Evolutionary conservation across 2,888 invertebrate genomes (phyloP).

Genomic region (Gortyna flavago): DNA sequence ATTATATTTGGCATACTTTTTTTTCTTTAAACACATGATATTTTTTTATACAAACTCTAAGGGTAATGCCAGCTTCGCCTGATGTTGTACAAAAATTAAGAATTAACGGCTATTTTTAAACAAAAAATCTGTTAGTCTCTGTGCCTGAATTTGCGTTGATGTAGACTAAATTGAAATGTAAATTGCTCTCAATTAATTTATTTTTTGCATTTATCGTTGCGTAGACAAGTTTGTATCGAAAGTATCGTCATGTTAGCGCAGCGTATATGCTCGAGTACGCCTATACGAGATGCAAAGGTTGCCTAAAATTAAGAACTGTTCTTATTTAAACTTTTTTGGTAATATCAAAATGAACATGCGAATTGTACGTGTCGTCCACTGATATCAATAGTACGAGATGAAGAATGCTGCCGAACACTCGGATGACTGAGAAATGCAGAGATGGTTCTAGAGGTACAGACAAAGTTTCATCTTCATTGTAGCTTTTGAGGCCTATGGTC

Average conservation of each 20-base stretch:
- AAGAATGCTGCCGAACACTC: constrained; percentile 65
- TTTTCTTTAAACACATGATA: neutral
- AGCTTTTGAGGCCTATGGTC: neutral
- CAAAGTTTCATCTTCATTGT: neutral
- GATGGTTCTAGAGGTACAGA: constrained; percentile 47
- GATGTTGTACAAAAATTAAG: constrained; percentile 24
- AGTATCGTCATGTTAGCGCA: neutral
- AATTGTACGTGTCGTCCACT: constrained; percentile 58
- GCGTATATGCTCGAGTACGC: neutral
- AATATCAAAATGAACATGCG: constrained; percentile 34
- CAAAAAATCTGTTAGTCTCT: neutral
- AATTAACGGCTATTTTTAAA: neutral
- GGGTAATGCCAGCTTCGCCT: constrained; percentile 15
- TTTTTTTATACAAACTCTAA: neutral
- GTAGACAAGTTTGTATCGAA: neutral
- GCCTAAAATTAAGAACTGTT: neutral
- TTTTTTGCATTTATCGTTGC: neutral
- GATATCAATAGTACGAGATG: constrained; percentile 64
- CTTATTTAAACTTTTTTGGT: neutral
- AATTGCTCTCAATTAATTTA: neutral
- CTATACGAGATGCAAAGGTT: neutral
- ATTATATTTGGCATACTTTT: neutral
- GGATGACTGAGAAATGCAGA: constrained; percentile 62
- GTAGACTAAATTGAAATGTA: neutral
- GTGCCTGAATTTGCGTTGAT: neutral